phyloP scores from a whole-genome alignment of 1,140 invertebrate genomes.

The Centruroides vittatus region DNA sequence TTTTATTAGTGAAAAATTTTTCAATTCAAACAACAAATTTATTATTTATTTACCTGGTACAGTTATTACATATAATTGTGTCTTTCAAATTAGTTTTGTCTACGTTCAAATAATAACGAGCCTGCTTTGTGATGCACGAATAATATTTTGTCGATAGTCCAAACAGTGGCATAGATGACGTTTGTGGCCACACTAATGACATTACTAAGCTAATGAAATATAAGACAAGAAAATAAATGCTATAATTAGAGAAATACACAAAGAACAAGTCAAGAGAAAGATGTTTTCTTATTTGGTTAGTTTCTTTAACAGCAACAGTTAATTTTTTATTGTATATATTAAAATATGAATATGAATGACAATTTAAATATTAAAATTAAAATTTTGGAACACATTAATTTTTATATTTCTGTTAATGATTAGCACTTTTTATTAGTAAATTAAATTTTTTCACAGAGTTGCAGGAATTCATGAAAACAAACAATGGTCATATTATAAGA shows the following conservation, averaged over 20 bases:
- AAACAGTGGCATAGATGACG: conserved; percentile 11
- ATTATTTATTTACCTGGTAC: conserved; percentile 5
- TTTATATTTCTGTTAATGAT: too few species aligned
- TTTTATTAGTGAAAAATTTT: not conserved
- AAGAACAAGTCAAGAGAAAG: too few species aligned
- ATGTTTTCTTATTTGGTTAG: too few species aligned
- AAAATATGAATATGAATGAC: too few species aligned
- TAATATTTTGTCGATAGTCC: conserved; percentile 9
- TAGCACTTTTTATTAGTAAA: too few species aligned
- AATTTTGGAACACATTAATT: too few species aligned
- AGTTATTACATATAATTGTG: conserved; percentile 8
- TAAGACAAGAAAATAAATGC: not conserved
- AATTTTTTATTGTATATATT: too few species aligned
- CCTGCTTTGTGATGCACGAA: conserved; percentile 9
- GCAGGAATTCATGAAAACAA: too few species aligned
- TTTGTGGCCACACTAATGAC: conserved; percentile 1
- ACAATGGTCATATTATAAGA: too few species aligned
- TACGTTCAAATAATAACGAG: conserved; percentile 12
- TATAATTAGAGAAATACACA: not conserved
- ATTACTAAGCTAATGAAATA: conserved; percentile 5
- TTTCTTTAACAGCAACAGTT: too few species aligned
- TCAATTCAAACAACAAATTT: not conserved
- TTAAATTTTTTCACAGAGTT: too few species aligned
- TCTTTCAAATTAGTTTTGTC: conserved; percentile 8
- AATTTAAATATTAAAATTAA: too few species aligned